These are phyloP conservation scores for Tetragonisca angustula DNA, from an alignment of 2,888 invertebrate species.

Conservation along the genomic window DNA sequence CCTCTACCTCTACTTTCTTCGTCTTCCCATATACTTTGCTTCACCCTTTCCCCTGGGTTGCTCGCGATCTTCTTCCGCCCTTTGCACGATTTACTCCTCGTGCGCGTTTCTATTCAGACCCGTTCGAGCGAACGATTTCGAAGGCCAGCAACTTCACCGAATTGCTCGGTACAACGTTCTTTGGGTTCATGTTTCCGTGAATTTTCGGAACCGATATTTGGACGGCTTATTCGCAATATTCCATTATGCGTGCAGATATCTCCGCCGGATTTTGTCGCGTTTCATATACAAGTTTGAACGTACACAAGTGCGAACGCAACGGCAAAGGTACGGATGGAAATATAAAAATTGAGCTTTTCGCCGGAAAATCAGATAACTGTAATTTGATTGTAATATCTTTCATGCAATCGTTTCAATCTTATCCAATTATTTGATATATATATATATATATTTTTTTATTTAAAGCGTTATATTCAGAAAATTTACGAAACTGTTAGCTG, in stretches of 20 bases:
- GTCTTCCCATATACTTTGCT: constrained; percentile 11
- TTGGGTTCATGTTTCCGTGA: constrained; percentile 32
- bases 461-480: too few relatives aligned
- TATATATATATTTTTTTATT: too few relatives aligned
- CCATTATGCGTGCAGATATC: constrained; percentile 21
- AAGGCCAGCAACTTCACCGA: constrained; percentile 56
- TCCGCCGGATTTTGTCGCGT: background rate
- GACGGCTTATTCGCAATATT: background rate
- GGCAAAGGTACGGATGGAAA: background rate
- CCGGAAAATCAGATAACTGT: too few relatives aligned
- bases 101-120: constrained; percentile 34
- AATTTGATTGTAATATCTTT: background rate
- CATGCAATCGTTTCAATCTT: background rate
- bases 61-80: constrained; percentile 20
- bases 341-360: background rate
- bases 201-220: constrained; percentile 30
- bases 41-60: background rate
- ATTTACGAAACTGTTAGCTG: too few relatives aligned
- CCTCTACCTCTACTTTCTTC: constrained; percentile 15
- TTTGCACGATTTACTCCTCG: constrained; percentile 39
- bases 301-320: background rate
- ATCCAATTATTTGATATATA: background rate
- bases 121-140: constrained; percentile 46
- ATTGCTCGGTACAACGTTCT: constrained; percentile 39
- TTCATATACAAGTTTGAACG: background rate